Evolutionary conservation across 2,888 invertebrate species (phyloP).

Genomic region (Drosophila mimica): DNA sequence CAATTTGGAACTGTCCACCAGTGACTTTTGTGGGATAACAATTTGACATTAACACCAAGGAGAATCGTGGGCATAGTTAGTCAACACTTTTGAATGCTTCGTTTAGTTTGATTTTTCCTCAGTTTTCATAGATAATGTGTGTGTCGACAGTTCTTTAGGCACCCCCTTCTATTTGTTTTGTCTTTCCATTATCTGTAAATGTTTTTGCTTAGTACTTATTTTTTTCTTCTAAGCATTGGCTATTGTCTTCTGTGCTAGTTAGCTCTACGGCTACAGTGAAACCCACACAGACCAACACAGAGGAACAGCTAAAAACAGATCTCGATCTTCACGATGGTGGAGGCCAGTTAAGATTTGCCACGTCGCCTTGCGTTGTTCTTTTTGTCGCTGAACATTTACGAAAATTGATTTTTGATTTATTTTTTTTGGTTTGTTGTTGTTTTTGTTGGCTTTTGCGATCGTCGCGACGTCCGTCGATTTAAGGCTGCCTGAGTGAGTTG

Average conservation of each 20-base stretch:
- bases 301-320: conserved; percentile 17
- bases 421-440: conserved; percentile 41
- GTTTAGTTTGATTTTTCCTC: neutral
- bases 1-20: neutral
- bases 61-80: conserved; percentile 1
- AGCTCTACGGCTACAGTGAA: neutral
- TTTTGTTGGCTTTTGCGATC: conserved; percentile 29
- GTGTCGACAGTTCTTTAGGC: neutral
- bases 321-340: conserved; percentile 46
- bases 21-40: neutral
- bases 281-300: conserved; percentile 22
- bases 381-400: conserved; percentile 54
- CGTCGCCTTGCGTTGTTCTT: conserved; percentile 48
- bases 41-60: neutral
- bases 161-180: conserved; percentile 5
- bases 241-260: conserved; percentile 28
- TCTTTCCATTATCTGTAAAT: conserved; percentile 10
- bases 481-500: conserved; percentile 5
- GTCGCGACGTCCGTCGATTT: conserved; percentile 33
- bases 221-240: conserved; percentile 1
- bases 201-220: neutral
- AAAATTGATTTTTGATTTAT: conserved; percentile 76
- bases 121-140: neutral
- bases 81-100: neutral
- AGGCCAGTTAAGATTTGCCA: conserved; percentile 51